phyloP scores from a whole-genome alignment of 2,797 vertebrate species.

The Synanceia verrucosa region DNA sequence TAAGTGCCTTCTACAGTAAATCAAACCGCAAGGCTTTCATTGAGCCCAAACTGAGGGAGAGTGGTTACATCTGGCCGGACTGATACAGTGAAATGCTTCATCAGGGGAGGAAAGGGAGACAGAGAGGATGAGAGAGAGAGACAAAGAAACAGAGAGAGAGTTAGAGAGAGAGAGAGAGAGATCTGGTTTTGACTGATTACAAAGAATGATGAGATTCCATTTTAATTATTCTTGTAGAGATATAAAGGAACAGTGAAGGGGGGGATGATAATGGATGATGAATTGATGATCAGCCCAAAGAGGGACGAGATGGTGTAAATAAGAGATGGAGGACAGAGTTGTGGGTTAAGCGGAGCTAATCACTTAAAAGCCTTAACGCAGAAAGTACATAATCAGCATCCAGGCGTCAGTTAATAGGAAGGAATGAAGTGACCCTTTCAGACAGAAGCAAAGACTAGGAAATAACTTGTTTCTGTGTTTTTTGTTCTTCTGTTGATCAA shows the following conservation, averaged over 20 bases:
- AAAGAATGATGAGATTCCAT: constrained; percentile 32
- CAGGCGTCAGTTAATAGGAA: constrained; percentile 40
- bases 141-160: constrained; percentile 5
- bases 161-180: neutral
- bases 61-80: constrained; percentile 62
- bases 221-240: constrained; percentile 22
- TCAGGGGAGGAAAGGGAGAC: constrained; percentile 22
- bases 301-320: constrained; percentile 54
- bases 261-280: constrained; percentile 30
- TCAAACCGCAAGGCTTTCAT: constrained; percentile 80
- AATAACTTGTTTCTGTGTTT: neutral
- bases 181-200: constrained; percentile 27
- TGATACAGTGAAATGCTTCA: constrained; percentile 52
- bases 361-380: constrained; percentile 68
- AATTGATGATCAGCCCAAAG: constrained; percentile 39
- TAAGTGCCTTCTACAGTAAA: constrained; percentile 84
- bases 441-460: neutral
- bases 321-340: constrained; percentile 44
- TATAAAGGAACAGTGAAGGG: constrained; percentile 2
- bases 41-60: constrained; percentile 60
- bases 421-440: constrained; percentile 21
- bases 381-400: constrained; percentile 69
- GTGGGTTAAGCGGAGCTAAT: constrained; percentile 58
- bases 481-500: neutral
- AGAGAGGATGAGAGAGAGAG: constrained; percentile 6